A percentile compares a stretch with the other conserved stretches of the same genome.
phyloP scores from a whole-genome alignment of 2,888 invertebrate species.

The Leistus spinibarbis region DNA sequence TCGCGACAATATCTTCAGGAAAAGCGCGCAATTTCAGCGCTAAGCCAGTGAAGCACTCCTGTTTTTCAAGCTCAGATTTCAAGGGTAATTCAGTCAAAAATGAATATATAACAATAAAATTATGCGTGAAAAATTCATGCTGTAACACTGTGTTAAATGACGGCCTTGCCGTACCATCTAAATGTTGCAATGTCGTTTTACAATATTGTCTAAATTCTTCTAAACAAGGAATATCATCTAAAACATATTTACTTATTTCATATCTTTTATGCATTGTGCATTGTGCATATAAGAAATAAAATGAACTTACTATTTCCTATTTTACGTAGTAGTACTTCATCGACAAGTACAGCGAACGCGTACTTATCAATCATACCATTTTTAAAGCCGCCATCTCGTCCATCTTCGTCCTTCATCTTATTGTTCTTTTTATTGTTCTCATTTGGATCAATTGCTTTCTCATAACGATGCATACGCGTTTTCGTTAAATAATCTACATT shows the following conservation, averaged over 20 bases:
- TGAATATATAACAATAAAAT: slow-evolving; percentile 81
- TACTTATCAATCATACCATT: slow-evolving; percentile 74
- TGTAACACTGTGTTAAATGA: slow-evolving; percentile 68
- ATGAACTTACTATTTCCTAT: slow-evolving; percentile 50
- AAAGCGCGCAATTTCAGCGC: slow-evolving; percentile 71
- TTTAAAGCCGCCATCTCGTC: slow-evolving; percentile 43
- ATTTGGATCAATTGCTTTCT: slow-evolving; percentile 73
- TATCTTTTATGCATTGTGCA: slow-evolving; percentile 45
- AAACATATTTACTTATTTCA: slow-evolving; percentile 44
- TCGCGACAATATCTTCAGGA: slow-evolving; percentile 81
- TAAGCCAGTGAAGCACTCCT: slow-evolving; percentile 76
- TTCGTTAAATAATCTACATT: slow-evolving; percentile 70
- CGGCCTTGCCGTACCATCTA: slow-evolving; percentile 69
- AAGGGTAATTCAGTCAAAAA: slow-evolving; percentile 83
- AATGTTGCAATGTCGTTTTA: slow-evolving; percentile 69
- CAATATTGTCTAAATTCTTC: slow-evolving; percentile 74
- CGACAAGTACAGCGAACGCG: slow-evolving; percentile 76
- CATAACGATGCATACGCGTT: slow-evolving; percentile 69
- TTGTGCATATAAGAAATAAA: no score
- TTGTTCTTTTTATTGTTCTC: slow-evolving; percentile 62
- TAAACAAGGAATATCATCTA: slow-evolving; percentile 73
- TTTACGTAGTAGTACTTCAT: slow-evolving; percentile 73
- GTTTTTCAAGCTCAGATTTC: slow-evolving; percentile 77
- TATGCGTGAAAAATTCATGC: slow-evolving; percentile 83
- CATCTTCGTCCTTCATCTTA: slow-evolving; percentile 57